Evolutionary conservation across 92 coral and sea anemone species (phyloP), one percentile per base, ranked within the genome.

Genomic region (Porites rus): DNA sequence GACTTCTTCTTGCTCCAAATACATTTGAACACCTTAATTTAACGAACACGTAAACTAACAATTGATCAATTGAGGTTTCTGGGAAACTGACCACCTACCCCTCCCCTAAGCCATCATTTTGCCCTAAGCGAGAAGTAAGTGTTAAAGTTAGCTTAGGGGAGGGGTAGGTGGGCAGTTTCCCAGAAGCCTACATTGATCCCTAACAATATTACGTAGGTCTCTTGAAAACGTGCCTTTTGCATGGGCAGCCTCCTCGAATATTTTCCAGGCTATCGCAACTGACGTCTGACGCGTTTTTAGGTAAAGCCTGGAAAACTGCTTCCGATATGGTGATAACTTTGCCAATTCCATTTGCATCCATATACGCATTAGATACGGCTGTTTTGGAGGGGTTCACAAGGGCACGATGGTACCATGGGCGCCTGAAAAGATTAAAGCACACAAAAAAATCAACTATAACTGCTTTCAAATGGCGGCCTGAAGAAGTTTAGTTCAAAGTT

Each of bases 351-450:
- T 90, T 95, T 17, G 96, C 96, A 80, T 97, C 99, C 97, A 95
- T 93, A 92, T 97, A 97, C 8, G 99, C 99, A 73, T 97, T 97
- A 1, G 99, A 97, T 63, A 97, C 94, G 8, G 99, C 94, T 12
- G 95, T 91, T 88, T 97, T 97, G 64, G 97, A 90, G 0, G 99
- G 99, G 66, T 93, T 97, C 22, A 97, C 98, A 24, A 97, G 86
- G 24, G 99, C 94, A 13, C 99, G 93, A 87, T 95, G 98, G 76
- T 97, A 97, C 99, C 99, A 97, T 8, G 98, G 95, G 46, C 99
- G 96, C 78, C 99, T 97, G 74, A 25, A 10, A 10, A 24, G 31
- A 24, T 13, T 60, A 8, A 25, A 7, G 22, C 10, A 19, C 17
- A 11, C 25, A 25, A n/a, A 2, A 7, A 24, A 10, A 6, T n/a